phyloP scores from a whole-genome alignment of 2,888 invertebrate species.

The Heteromurus nitidus region DNA sequence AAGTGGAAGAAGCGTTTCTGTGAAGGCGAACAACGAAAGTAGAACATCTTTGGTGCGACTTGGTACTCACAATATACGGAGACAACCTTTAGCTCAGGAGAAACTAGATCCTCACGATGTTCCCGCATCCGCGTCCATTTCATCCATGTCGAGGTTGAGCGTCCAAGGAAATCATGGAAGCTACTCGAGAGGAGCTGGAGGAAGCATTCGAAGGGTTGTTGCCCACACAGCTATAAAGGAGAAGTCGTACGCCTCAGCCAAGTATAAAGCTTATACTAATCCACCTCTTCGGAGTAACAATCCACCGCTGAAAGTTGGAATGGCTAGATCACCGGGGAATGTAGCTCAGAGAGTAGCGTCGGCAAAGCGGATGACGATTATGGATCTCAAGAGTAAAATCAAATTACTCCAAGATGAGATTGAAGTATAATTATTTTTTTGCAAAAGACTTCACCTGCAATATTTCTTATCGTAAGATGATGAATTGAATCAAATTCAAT shows the following conservation, averaged over 20 bases:
- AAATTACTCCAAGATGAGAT: conserved; percentile 44
- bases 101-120: conserved; percentile 42
- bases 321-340: conserved; percentile 17
- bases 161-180: conserved; percentile 7
- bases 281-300: conserved; percentile 14
- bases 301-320: conserved; percentile 46
- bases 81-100: conserved; percentile 31
- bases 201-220: conserved; percentile 29
- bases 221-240: conserved; percentile 45
- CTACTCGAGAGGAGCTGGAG: not conserved
- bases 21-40: conserved; percentile 20
- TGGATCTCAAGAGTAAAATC: conserved; percentile 64
- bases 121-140: conserved; percentile 30
- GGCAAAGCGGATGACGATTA: conserved; percentile 63
- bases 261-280: conserved; percentile 33
- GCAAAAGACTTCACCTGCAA: not conserved
- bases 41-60: conserved; percentile 7
- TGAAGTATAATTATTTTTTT: conserved; percentile 30
- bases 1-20: not conserved
- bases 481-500: too few relatives aligned
- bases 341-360: conserved; percentile 59
- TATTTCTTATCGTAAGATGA: not conserved
- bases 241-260: conserved; percentile 45
- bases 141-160: conserved; percentile 35
- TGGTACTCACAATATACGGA: not conserved